Evolutionary conservation across 2,113 vertebrate genomes (phyloP), one percentile per base, ranked within the genome.

Genomic region (Regulus satrapa): DNA sequence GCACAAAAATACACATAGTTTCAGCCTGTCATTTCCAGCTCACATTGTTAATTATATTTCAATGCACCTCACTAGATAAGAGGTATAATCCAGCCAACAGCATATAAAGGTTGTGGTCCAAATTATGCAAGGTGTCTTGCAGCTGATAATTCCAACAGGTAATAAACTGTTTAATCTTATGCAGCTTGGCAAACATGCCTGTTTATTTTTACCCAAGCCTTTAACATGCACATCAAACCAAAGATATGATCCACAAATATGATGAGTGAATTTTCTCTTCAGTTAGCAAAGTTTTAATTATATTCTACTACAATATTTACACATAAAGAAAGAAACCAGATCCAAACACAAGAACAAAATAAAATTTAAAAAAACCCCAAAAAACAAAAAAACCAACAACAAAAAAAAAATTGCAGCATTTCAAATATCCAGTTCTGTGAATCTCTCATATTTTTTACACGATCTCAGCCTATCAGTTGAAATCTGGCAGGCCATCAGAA

Each of bases 141-240:
- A 71, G 71, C 82, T 91, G 86, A 93, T 85, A 94, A 96, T 89
- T 95, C 92, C 41, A 95, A 71, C 85, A 96, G 72, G 93, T 95
- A 95, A 93, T 91, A 91, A 94, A 92, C 73, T 88, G 82, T 80
- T 94, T 86, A 85, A 94, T 88, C 89, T 93, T 85, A 81, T 55
- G 77, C 54, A 89, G 87, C 40, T 77, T 88, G 59, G 73, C 83
- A 94, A 89, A 93, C 51, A 92, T 6, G 40, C 12, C 67, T 94
- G 71, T 93, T 95, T 94, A 92, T 86, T 76, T 90, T 88, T 41
- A 90, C 56, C 9, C 16, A 92, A 92, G 85, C 59, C 85, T 85
- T 91, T 24, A 81, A 71, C 36, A 16, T 7, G 28, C 24, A 85
- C 40, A 72, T 43, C 52, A 85, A 94, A 78, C 61, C 46, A 41